phyloP scores from a whole-genome alignment of 1,140 invertebrate species.

The Drosophila subobscura region DNA sequence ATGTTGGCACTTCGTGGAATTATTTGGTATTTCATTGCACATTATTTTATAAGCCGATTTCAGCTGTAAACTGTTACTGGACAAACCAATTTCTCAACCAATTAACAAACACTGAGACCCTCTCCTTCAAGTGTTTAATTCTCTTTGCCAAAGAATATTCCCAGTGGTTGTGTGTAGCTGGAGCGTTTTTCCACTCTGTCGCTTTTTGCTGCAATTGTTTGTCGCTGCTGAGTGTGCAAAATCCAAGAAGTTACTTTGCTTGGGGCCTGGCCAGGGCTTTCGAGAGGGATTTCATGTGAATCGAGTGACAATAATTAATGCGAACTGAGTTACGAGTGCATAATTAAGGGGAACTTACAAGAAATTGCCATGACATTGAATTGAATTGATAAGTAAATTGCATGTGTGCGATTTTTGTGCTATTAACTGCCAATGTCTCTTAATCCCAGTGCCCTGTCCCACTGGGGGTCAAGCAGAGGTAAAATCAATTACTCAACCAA shows the following conservation, averaged over 20 bases:
- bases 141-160: conserved; percentile 10
- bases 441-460: neutral
- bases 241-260: conserved; percentile 14
- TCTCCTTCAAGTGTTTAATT: neutral
- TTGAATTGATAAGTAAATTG: conserved; percentile 33
- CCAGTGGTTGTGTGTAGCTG: neutral
- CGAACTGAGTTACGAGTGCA: conserved; percentile 26
- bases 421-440: conserved; percentile 9
- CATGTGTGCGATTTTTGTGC: conserved; percentile 5
- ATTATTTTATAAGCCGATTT: too few relatives aligned
- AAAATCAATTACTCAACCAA: conserved; percentile 72
- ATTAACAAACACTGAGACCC: too few relatives aligned
- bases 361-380: conserved; percentile 54
- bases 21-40: too few relatives aligned
- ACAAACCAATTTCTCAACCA: too few relatives aligned
- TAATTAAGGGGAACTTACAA: conserved; percentile 53
- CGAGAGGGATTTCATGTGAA: conserved; percentile 22
- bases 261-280: neutral
- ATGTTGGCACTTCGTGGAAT: too few relatives aligned
- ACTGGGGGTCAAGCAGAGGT: conserved; percentile 20
- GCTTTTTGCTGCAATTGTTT: conserved; percentile 40
- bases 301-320: conserved; percentile 51
- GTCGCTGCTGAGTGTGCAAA: conserved; percentile 37
- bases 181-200: conserved; percentile 7
- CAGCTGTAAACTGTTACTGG: too few relatives aligned